phyloP scores from a whole-genome alignment of 2,113 vertebrate genomes.

The Prochilodus magdalenae region DNA sequence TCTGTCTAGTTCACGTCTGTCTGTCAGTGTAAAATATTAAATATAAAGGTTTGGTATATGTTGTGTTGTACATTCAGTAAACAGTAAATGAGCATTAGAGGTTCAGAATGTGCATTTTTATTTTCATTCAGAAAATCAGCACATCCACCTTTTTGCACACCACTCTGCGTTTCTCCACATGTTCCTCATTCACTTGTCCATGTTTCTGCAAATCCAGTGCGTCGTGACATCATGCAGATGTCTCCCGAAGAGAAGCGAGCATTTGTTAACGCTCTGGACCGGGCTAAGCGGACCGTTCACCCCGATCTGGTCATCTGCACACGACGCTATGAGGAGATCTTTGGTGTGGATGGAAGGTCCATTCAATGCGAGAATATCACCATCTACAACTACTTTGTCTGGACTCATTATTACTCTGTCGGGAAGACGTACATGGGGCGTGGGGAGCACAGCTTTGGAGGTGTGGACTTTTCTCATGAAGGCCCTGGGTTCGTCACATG shows the following conservation, averaged over 20 bases:
- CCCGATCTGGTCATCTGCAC: conserved; percentile 91
- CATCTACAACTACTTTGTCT: conserved; percentile 85
- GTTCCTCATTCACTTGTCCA: not conserved
- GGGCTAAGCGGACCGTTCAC: conserved; percentile 87
- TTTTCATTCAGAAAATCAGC: no score
- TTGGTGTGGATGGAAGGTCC: conserved; percentile 79
- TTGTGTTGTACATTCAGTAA: no score
- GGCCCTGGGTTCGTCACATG: conserved; percentile 88
- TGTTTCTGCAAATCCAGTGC: conserved; percentile 73
- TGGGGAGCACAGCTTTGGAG: conserved; percentile 82
- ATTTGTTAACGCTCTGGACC: conserved; percentile 85
- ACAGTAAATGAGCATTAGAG: no score
- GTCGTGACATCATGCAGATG: conserved; percentile 88
- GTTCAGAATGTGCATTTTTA: no score
- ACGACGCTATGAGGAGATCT: conserved; percentile 81
- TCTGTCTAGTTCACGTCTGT: no score
- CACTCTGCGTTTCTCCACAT: not conserved
- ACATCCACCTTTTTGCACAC: no score
- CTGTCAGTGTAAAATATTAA: no score
- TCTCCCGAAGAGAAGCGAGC: conserved; percentile 78
- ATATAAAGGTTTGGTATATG: no score
- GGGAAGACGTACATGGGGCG: conserved; percentile 85
- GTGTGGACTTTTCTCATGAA: conserved; percentile 87
- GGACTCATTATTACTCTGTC: conserved; percentile 87
- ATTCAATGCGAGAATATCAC: conserved; percentile 83